Conservation (phyloP, 2,113 vertebrate species). For the Takifugu bimaculatus region DNA sequence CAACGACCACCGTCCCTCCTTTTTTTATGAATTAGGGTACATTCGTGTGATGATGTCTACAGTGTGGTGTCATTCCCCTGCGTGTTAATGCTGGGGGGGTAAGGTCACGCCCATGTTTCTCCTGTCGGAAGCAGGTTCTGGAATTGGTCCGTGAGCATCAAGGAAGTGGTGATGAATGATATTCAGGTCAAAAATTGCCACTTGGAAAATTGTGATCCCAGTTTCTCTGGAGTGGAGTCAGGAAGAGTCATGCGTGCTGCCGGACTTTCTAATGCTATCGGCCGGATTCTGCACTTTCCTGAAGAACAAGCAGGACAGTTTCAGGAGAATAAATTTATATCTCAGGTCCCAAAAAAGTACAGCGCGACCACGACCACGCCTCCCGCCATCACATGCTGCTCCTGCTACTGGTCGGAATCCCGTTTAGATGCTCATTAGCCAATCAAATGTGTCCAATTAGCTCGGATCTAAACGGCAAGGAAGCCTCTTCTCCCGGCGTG, state of each 20-base stretch:
- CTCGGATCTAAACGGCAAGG: slow-evolving; percentile 67
- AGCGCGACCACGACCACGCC: slow-evolving; percentile 43
- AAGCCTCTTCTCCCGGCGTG: slow-evolving; percentile 57
- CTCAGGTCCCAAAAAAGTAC: not conserved
- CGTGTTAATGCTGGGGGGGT: slow-evolving; percentile 40
- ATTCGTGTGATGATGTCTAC: slow-evolving; percentile 66
- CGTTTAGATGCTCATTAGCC: slow-evolving; percentile 71
- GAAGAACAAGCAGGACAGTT: too few relatives aligned
- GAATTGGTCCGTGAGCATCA: slow-evolving; percentile 58
- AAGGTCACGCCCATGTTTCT: slow-evolving; percentile 49
- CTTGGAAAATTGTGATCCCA: slow-evolving; percentile 43
- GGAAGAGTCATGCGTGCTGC: slow-evolving; percentile 3
- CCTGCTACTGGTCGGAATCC: slow-evolving; percentile 59
- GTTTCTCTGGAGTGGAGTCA: slow-evolving; percentile 11
- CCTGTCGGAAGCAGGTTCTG: slow-evolving; percentile 29
- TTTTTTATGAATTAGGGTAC: slow-evolving; percentile 70
- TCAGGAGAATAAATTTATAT: too few relatives aligned
- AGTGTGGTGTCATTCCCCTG: slow-evolving; percentile 61
- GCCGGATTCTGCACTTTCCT: not conserved
- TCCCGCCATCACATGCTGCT: slow-evolving; percentile 39
- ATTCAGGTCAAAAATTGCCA: slow-evolving; percentile 62
- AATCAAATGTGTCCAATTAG: slow-evolving; percentile 73
- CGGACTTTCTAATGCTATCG: not conserved
- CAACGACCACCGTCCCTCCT: slow-evolving; percentile 45
- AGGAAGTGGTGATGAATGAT: slow-evolving; percentile 53